Conservation (phyloP, 1,140 invertebrate species). For the Nephotettix cincticeps region DNA sequence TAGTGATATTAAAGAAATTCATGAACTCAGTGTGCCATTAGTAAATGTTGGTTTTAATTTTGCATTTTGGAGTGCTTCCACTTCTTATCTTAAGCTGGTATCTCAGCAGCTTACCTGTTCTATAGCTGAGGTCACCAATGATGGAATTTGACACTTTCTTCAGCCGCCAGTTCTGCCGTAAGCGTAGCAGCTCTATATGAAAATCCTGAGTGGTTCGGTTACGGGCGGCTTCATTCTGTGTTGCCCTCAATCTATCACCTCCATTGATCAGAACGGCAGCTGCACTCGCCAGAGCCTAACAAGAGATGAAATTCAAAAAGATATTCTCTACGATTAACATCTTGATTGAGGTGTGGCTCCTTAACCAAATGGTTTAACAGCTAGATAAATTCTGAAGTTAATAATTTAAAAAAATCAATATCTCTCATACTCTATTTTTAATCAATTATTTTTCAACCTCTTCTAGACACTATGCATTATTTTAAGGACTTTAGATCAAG, state of each 20-base stretch:
- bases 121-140: conserved; percentile 93
- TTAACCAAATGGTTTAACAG: no score
- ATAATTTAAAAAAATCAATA: no score
- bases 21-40: neutral
- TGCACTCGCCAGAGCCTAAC: conserved; percentile 72
- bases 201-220: conserved; percentile 81
- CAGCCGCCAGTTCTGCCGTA: conserved; percentile 92
- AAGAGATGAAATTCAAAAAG: no score
- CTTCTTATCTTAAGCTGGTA: no score
- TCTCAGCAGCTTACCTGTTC: conserved; percentile 73
- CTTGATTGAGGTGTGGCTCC: no score
- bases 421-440: no score
- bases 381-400: no score
- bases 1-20: conserved; percentile 8
- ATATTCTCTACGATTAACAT: no score
- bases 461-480: no score
- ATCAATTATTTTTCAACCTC: no score
- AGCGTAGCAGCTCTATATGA: conserved; percentile 85
- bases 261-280: conserved; percentile 78
- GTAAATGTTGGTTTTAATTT: neutral
- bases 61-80: no score
- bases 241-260: conserved; percentile 80
- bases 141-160: conserved; percentile 95
- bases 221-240: conserved; percentile 73
- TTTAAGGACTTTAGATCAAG: no score